These are phyloP conservation scores for Caenorhabditis angaria DNA, from an alignment of 2,888 invertebrate genomes.

Conservation along the genomic window DNA sequence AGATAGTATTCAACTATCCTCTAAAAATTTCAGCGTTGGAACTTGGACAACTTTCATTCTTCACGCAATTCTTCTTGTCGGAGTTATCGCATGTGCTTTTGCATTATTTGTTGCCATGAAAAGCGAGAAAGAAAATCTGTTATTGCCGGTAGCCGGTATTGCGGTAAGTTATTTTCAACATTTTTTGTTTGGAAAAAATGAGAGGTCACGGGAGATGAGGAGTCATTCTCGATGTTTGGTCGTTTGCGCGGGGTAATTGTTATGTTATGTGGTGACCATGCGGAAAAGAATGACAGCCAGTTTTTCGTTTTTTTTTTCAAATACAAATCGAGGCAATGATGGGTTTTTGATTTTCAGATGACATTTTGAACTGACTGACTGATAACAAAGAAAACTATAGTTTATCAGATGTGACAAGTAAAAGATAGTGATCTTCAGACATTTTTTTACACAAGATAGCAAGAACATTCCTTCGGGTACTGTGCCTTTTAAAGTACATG, in stretches of 20 bases:
- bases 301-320: not conserved
- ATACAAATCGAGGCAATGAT: not conserved
- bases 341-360: not conserved
- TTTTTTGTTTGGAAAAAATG: not conserved
- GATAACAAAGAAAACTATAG: no score
- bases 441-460: no score
- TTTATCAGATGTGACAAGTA: no score
- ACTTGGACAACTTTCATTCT: slow-evolving; percentile 45
- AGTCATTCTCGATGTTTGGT: slow-evolving; percentile 17
- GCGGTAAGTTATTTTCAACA: slow-evolving; percentile 40
- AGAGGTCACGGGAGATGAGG: slow-evolving; percentile 16
- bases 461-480: no score
- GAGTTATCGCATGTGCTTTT: slow-evolving; percentile 25
- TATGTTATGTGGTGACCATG: slow-evolving; percentile 15
- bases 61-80: slow-evolving; percentile 37
- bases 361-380: not conserved
- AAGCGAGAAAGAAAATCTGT: slow-evolving; percentile 51
- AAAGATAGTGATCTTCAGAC: no score
- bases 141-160: slow-evolving; percentile 46
- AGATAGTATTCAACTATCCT: no score
- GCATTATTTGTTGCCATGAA: slow-evolving; percentile 47
- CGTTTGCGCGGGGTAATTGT: slow-evolving; percentile 15
- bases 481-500: no score
- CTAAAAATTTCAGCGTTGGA: slow-evolving; percentile 44
- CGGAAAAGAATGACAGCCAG: slow-evolving; percentile 13